Evolutionary conservation across 2,888 invertebrate species (phyloP), one percentile per base, ranked within the genome.

Genomic region (Pterostichus niger): DNA sequence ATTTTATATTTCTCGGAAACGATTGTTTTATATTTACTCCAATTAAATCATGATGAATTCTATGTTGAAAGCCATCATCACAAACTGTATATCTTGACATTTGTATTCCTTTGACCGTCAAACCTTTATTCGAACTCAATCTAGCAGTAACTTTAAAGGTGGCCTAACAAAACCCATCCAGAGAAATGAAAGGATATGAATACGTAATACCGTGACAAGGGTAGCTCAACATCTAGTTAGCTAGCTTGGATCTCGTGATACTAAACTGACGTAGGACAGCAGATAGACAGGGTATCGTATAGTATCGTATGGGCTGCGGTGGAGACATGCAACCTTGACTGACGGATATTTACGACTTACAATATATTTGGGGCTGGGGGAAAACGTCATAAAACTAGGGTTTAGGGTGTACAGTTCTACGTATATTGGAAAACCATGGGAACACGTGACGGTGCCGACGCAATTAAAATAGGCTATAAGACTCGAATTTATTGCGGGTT

Each of bases 291-390:
- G 9, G 40, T 40, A 40, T 40, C 40, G 40, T 40, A 40, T 40
- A 2, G 40, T 40, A 40, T 40, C 40, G 40, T 40, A 40, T 40
- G 40, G 40, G 40, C 59, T 59, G 10, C 17, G 59, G 24, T 24
- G 54, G 44, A 68, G 68, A 40, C 71, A 71, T 71, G 71, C 71
- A 71, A 71, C 71, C 71, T 71, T 71, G 71, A 71, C 71, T 71
- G 71, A 71, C 71, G 49, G 71, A 71, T 71, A 71, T 71, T 71
- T 71, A 71, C 71, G 71, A 71, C 71, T 71, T 71, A 71, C 71
- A 46, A 71, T 71, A 71, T 71, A 46, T 71, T 31, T 44, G 46
- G 17, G 17, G 44, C 17, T 46, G 13, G 46, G 44, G 71, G 71
- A 71, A 71, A 71, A 71, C 31, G 49, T 71, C 71, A 71, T 71